A percentile compares a stretch with the other conserved stretches of the same genome.
Evolutionary conservation across 2,888 invertebrate genomes (phyloP).

Genomic region (Marasmarcha lunaedactyla): DNA sequence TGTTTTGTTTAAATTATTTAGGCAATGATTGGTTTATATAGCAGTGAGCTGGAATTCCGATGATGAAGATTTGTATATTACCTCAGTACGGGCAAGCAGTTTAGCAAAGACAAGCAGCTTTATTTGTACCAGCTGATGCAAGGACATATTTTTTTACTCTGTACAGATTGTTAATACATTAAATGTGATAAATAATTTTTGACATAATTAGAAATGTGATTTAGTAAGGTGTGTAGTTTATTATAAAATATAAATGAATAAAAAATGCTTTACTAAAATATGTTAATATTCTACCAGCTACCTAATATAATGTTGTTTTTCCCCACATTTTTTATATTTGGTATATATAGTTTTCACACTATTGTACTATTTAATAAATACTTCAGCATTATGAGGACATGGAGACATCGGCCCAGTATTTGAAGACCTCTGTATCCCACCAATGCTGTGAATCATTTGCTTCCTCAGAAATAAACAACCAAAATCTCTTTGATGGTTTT

Average conservation of each 20-base stretch:
- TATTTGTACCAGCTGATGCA: constrained; percentile 55
- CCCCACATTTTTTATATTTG: constrained; percentile 58
- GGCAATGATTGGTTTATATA: too few relatives aligned
- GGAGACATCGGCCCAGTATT: constrained; percentile 47
- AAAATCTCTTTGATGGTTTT: constrained; percentile 44
- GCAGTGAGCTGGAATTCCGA: too few relatives aligned
- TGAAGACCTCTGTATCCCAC: constrained; percentile 64
- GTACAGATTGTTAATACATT: constrained; percentile 53
- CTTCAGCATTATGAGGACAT: constrained; percentile 37
- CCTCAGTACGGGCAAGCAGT: constrained; percentile 7
- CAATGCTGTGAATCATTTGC: constrained; percentile 70
- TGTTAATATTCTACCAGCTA: constrained; percentile 36
- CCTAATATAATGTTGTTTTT: constrained; percentile 44
- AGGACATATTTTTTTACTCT: constrained; percentile 66
- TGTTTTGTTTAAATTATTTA: too few relatives aligned
- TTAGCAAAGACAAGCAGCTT: constrained; percentile 43
- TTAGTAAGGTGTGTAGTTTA: constrained; percentile 64
- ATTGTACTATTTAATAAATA: constrained; percentile 54
- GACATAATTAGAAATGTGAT: constrained; percentile 67
- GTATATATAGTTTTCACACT: constrained; percentile 58
- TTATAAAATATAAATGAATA: constrained; percentile 30
- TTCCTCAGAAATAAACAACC: constrained; percentile 68
- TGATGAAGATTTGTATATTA: too few relatives aligned
- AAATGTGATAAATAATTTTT: constrained; percentile 67
- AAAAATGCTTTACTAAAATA: constrained; percentile 52